phyloP scores from a whole-genome alignment of 2,888 invertebrate genomes.

The Cepaea hortensis region DNA sequence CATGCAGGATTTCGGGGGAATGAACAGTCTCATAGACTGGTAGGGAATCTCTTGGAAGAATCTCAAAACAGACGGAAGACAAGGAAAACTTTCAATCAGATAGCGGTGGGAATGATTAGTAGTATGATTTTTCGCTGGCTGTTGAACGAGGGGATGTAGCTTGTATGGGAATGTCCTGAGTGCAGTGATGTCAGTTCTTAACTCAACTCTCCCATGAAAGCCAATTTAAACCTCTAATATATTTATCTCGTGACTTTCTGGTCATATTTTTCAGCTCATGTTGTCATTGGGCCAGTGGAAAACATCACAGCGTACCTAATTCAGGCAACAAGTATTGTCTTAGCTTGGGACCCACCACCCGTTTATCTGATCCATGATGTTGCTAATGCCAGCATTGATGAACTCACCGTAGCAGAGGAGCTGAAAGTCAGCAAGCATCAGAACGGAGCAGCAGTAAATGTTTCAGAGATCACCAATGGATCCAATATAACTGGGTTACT shows the following conservation, averaged over 20 bases:
- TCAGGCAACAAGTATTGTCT: constrained; percentile 48
- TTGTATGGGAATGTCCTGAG: too few relatives aligned
- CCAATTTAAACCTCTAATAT: too few relatives aligned
- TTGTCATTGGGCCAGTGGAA: constrained; percentile 52
- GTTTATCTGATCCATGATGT: constrained; percentile 50
- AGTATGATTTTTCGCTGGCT: too few relatives aligned
- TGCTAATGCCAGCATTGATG: constrained; percentile 4
- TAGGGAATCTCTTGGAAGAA: too few relatives aligned
- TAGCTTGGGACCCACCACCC: constrained; percentile 60
- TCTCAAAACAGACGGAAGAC: too few relatives aligned
- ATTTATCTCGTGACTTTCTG: not conserved
- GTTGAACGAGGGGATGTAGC: too few relatives aligned
- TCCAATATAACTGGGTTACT: not conserved
- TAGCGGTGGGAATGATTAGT: too few relatives aligned
- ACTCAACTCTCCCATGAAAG: too few relatives aligned
- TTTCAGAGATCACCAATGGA: not conserved
- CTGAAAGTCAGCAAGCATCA: not conserved
- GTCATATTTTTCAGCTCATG: constrained; percentile 21
- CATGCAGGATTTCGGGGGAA: too few relatives aligned
- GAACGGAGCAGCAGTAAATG: not conserved
- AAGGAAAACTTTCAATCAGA: too few relatives aligned
- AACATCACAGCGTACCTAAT: constrained; percentile 56
- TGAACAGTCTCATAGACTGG: too few relatives aligned
- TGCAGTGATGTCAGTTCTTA: too few relatives aligned
- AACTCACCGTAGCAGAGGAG: not conserved